Conservation (phyloP, 2,888 invertebrate species). For the Entomobrya multifasciata region DNA sequence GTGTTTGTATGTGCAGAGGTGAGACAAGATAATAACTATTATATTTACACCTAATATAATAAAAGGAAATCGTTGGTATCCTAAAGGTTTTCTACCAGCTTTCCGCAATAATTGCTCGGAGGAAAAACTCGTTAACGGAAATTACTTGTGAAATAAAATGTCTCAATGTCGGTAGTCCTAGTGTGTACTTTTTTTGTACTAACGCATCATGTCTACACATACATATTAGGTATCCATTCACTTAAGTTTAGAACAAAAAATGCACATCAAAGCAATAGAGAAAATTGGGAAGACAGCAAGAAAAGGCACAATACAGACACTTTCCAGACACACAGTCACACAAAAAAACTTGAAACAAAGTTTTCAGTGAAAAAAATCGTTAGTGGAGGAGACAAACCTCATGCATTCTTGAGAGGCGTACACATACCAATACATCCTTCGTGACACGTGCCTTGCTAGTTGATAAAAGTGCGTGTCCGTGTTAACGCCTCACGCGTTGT, state of each 20-base stretch:
- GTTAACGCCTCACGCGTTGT: no score
- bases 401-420: slow-evolving; percentile 55
- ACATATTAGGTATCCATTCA: no score
- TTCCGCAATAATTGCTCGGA: slow-evolving; percentile 54
- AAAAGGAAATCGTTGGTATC: slow-evolving; percentile 31
- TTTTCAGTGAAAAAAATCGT: slow-evolving; percentile 33
- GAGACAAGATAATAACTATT: slow-evolving; percentile 5
- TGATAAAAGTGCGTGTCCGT: neutral
- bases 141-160: slow-evolving; percentile 62
- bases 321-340: slow-evolving; percentile 42
- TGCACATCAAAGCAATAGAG: slow-evolving; percentile 47
- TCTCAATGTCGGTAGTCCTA: slow-evolving; percentile 11
- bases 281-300: slow-evolving; percentile 11
- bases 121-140: slow-evolving; percentile 58
- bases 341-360: slow-evolving; percentile 31
- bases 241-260: slow-evolving; percentile 20
- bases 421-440: neutral
- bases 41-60: slow-evolving; percentile 33
- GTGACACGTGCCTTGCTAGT: slow-evolving; percentile 28
- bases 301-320: neutral
- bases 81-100: slow-evolving; percentile 19
- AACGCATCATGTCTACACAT: neutral
- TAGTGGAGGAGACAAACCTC: slow-evolving; percentile 37
- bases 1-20: neutral
- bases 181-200: neutral